Evolutionary conservation across 2,888 invertebrate genomes (phyloP).

Genomic region (Lycia hirtaria): DNA sequence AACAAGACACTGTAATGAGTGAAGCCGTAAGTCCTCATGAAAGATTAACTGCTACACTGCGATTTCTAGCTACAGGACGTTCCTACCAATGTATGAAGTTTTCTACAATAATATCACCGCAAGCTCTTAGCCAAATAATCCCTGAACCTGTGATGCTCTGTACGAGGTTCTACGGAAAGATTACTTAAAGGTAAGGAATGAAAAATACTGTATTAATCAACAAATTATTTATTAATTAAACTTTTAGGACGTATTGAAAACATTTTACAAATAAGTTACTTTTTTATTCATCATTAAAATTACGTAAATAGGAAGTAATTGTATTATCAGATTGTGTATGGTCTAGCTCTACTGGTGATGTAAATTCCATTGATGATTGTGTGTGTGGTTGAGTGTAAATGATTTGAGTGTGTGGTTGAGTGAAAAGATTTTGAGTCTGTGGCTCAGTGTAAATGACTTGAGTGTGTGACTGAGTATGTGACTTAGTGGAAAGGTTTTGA

Average conservation of each 20-base stretch:
- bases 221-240: background rate
- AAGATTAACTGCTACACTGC: background rate
- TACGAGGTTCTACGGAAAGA: background rate
- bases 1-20: background rate
- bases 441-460: no score
- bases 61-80: background rate
- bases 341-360: no score
- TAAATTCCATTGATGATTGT: no score
- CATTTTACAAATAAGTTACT: no score
- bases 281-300: no score
- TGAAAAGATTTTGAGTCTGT: no score
- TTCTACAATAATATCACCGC: background rate
- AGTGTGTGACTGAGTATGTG: no score
- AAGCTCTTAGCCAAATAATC: background rate
- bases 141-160: background rate
- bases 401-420: no score
- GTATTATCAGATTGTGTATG: no score
- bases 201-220: background rate
- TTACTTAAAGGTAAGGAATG: background rate
- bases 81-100: background rate
- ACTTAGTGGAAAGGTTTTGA: no score
- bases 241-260: background rate
- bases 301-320: no score
- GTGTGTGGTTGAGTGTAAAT: no score
- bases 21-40: background rate